A percentile compares a stretch with the other conserved stretches of the same genome.
Evolutionary conservation across 2,113 vertebrate species (phyloP).

Genomic region (Carettochelys insculpta): DNA sequence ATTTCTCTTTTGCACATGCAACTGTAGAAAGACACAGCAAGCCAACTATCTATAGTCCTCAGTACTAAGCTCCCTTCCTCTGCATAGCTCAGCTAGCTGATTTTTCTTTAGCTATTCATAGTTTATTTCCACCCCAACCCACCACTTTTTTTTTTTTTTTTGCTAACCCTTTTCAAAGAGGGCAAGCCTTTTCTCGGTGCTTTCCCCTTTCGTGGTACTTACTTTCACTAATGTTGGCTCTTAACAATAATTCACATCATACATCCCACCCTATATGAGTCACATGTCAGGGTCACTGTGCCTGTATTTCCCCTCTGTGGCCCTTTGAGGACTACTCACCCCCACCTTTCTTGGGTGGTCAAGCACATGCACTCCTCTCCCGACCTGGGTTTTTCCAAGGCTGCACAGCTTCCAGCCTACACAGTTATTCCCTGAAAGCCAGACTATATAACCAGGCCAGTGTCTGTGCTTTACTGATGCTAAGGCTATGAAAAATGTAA

Average conservation of each 20-base stretch:
- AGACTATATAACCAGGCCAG: neutral
- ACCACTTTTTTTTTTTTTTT: too few relatives aligned
- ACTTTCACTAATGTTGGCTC: too few relatives aligned
- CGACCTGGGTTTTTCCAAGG: neutral
- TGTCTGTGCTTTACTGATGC: too few relatives aligned
- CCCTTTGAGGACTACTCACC: neutral
- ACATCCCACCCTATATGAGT: neutral
- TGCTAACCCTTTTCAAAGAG: too few relatives aligned
- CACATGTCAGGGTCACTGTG: neutral
- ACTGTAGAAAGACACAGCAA: neutral
- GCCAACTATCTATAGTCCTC: neutral
- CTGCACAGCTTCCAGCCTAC: too few relatives aligned
- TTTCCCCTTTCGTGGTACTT: neutral
- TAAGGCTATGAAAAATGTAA: neutral
- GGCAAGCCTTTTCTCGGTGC: neutral
- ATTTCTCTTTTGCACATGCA: neutral
- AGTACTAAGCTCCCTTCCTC: neutral
- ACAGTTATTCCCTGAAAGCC: neutral
- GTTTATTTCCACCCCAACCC: too few relatives aligned
- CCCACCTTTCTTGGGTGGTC: neutral
- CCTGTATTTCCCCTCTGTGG: neutral
- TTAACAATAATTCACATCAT: neutral
- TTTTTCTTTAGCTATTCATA: neutral
- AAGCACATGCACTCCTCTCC: fast-evolving
- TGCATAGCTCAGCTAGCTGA: too few relatives aligned